Base-by-base conservation (phyloP, 2,888 invertebrate species). In the Hedychridium roseum region DNA sequence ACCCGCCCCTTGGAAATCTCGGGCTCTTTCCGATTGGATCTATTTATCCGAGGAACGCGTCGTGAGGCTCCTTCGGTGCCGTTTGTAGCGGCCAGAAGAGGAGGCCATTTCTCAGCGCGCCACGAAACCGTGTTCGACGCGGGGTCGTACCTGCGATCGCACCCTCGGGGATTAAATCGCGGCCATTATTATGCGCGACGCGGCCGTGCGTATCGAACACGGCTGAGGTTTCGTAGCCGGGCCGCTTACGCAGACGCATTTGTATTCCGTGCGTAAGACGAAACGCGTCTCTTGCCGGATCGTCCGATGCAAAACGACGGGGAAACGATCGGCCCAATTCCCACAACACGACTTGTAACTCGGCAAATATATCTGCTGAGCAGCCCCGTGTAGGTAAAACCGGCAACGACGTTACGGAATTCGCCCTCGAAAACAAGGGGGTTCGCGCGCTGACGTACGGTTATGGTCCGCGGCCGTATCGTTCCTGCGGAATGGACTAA, bases 171-270 rank as follows among this genome's bases (percentile, higher is more conserved):
- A 23, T 62, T 62, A 62, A 62, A 58, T 47, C 49, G 45, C 28
- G 43, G 32, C 43, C 60, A 64, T 64, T 64, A 64, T 58, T 61
- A 64, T 64, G 61, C 58, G 50, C 55, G 54, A 42, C 50, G 56
- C 43, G 47, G 35, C 17, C 54, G 58, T 48, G 61, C 56, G 64
- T 57, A 55, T 38, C 58, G 54, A 61, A 64, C 59, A 55, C 52
- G 52, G 44, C 44, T 46, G 62, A 49, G 55, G 61, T 64, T 59
- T 52, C 51, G 51, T n/a, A n/a, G n/a, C 35, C 42, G 47, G 30
- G 47, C 32, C 30, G 43, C 34, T 28, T 23, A 34, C 54, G 43
- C 45, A 46, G 43, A 38, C 43, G 37, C 54, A 64, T 64, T 64
- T 58, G 61, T 64, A 64, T 64, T 64, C 64, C 56, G 39, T 0